phyloP scores from a whole-genome alignment of 2,113 vertebrate genomes.

The Apteryx mantelli region DNA sequence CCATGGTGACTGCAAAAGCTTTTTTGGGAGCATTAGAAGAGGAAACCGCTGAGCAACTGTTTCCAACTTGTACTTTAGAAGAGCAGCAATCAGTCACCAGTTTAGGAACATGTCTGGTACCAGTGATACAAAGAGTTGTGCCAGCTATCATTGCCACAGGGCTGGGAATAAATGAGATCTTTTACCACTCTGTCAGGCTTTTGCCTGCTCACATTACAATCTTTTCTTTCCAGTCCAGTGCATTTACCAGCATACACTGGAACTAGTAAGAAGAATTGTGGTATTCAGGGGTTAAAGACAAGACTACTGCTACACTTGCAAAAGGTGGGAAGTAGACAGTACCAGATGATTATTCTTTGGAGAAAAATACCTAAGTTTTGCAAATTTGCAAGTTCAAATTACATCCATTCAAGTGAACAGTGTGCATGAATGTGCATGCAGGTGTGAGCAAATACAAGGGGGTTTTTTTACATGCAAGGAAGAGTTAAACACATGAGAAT shows the following conservation, averaged over 20 bases:
- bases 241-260: neutral
- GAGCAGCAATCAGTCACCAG: neutral
- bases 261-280: neutral
- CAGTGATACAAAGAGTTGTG: rapidly evolving
- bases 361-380: too few relatives aligned
- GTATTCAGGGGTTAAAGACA: neutral
- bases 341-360: neutral
- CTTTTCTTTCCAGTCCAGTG: neutral
- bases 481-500: neutral
- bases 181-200: neutral
- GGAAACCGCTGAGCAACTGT: neutral
- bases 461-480: neutral
- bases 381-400: neutral
- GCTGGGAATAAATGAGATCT: neutral
- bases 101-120: neutral
- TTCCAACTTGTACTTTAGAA: neutral
- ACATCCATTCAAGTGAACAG: too few relatives aligned
- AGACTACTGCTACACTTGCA: neutral
- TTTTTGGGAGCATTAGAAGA: neutral
- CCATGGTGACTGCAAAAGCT: neutral
- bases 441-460: rapidly evolving
- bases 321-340: neutral
- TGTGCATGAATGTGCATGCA: rapidly evolving
- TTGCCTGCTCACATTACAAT: rapidly evolving
- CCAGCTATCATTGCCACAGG: neutral